phyloP scores from a whole-genome alignment of 2,797 vertebrate species.

The Lophius americanus region DNA sequence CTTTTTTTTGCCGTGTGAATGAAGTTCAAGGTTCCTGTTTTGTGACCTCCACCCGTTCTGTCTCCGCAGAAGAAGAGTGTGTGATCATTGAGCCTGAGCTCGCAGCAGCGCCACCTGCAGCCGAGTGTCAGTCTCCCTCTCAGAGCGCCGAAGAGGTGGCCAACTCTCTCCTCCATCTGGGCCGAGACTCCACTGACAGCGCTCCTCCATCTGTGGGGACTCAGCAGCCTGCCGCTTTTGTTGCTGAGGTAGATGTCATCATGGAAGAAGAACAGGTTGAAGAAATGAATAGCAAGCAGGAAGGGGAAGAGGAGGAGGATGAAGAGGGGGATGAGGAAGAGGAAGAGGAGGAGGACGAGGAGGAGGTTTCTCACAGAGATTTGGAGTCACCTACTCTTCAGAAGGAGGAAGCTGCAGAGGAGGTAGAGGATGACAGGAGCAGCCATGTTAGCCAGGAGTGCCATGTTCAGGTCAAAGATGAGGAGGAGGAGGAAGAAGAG shows the following conservation, averaged over 20 bases:
- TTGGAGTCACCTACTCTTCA: conserved; percentile 53
- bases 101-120: conserved; percentile 52
- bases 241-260: conserved; percentile 61
- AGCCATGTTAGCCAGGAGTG: conserved; percentile 58
- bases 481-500: conserved; percentile 68
- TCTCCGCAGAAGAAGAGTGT: conserved; percentile 79
- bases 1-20: conserved; percentile 32
- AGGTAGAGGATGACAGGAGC: conserved; percentile 36
- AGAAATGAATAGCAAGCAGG: conserved; percentile 63
- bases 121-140: conserved; percentile 30
- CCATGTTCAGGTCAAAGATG: conserved; percentile 62
- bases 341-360: conserved; percentile 37
- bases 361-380: conserved; percentile 55
- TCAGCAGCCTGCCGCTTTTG: conserved; percentile 63
- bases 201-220: conserved; percentile 33
- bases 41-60: conserved; percentile 44
- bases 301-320: conserved; percentile 26
- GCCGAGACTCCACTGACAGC: conserved; percentile 70
- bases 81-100: conserved; percentile 71
- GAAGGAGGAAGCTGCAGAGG: conserved; percentile 52
- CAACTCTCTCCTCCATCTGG: conserved; percentile 90
- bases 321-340: conserved; percentile 33
- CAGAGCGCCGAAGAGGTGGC: conserved; percentile 79
- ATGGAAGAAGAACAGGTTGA: conserved; percentile 57
- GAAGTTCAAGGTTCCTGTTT: background rate